Percentiles rank a stretch among this genome's conserved stretches.
Evolutionary conservation across 2,888 invertebrate genomes (phyloP).

Genomic region (Malacosoma neustria): DNA sequence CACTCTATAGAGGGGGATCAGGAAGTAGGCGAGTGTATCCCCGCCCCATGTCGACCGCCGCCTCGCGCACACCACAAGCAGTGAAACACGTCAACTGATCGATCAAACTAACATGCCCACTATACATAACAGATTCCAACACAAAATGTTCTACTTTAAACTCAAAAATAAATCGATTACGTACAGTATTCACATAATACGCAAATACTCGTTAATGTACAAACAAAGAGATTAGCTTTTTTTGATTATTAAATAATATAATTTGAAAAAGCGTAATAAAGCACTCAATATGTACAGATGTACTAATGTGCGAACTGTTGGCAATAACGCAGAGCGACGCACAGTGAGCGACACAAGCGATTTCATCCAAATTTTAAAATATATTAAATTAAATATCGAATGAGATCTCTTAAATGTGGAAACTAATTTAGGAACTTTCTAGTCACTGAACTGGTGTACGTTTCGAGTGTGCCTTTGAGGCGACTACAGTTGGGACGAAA

Average conservation of each 20-base stretch:
- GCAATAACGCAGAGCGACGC: constrained; percentile 2
- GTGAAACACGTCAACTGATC: neutral
- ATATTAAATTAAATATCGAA: neutral
- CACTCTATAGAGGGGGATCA: too few relatives aligned
- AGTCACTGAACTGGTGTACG: neutral
- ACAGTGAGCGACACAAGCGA: constrained; percentile 1
- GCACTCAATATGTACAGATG: constrained; percentile 60
- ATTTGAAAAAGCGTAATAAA: constrained; percentile 65
- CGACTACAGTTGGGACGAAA: neutral
- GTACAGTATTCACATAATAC: constrained; percentile 11
- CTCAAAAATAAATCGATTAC: constrained; percentile 10
- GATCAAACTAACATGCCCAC: neutral
- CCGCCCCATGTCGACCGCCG: neutral
- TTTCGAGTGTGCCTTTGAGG: neutral
- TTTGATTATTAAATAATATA: constrained; percentile 33
- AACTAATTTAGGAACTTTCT: neutral
- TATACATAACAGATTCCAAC: neutral
- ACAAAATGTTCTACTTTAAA: constrained; percentile 9
- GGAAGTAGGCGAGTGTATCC: too few relatives aligned
- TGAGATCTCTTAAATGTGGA: neutral
- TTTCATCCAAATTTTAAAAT: neutral
- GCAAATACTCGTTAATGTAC: constrained; percentile 22
- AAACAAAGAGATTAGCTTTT: constrained; percentile 41
- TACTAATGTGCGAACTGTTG: constrained; percentile 2
- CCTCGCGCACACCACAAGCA: neutral